These are phyloP conservation scores for Aphrophora alni DNA, from an alignment of 2,888 invertebrate genomes.

Conservation along the genomic window DNA sequence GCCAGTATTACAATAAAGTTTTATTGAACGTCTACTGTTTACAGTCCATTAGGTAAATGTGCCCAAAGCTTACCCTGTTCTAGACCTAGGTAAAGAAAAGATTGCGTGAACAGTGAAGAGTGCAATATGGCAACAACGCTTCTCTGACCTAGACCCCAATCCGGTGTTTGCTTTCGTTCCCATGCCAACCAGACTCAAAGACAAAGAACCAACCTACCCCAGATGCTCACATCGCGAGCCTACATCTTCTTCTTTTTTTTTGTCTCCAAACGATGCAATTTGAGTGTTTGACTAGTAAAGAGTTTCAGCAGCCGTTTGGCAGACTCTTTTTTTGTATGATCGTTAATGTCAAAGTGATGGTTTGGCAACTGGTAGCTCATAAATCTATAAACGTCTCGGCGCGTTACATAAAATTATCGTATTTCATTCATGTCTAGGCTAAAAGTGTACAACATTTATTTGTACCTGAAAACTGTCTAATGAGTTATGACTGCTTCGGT, in stretches of 20 bases:
- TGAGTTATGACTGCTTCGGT: too few species aligned
- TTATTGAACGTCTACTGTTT: too few species aligned
- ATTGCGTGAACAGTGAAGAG: not conserved
- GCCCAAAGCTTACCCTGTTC: not conserved
- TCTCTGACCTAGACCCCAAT: slow-evolving; percentile 4
- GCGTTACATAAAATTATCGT: not conserved
- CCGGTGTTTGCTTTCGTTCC: not conserved
- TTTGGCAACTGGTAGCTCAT: not conserved
- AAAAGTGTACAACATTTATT: too few species aligned
- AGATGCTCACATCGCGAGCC: not conserved
- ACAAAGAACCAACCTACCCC: slow-evolving; percentile 9
- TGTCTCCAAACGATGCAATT: slow-evolving; percentile 5
- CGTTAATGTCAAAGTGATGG: not conserved
- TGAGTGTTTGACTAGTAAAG: not conserved
- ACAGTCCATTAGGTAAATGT: too few species aligned
- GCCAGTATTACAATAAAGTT: too few species aligned
- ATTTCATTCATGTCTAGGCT: not conserved
- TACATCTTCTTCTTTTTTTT: not conserved
- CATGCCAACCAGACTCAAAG: not conserved
- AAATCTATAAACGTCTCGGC: not conserved
- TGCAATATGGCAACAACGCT: slow-evolving; percentile 1
- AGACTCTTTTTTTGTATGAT: not conserved
- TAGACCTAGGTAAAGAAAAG: not conserved
- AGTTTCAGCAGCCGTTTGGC: slow-evolving; percentile 1
- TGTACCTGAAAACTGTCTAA: too few species aligned